phyloP scores from a whole-genome alignment of 2,113 vertebrate species.

The Pitta sordida region DNA sequence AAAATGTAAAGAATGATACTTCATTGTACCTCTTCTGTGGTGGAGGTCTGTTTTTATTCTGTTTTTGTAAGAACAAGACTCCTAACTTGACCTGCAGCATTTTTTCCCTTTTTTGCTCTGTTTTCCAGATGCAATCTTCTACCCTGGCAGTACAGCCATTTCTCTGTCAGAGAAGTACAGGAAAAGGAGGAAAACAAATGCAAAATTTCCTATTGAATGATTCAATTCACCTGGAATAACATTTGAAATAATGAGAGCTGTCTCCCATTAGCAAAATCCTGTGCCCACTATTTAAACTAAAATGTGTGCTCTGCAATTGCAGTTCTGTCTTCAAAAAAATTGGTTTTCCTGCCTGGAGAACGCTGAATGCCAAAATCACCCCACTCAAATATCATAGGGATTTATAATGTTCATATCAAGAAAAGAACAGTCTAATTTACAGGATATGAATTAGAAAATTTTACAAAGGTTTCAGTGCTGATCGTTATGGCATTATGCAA shows the following conservation, averaged over 20 bases:
- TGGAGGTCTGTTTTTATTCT: background rate
- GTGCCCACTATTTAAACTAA: background rate
- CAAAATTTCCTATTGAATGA: background rate
- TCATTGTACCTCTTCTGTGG: background rate
- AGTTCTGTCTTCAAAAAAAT: background rate
- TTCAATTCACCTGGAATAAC: conserved; percentile 14
- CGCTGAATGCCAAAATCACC: background rate
- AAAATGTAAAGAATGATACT: background rate
- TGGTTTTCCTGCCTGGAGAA: background rate
- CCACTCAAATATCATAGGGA: background rate
- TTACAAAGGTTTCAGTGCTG: background rate
- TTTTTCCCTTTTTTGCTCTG: background rate
- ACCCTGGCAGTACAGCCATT: background rate
- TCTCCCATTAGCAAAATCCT: background rate
- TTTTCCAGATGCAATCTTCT: background rate
- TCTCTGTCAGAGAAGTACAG: background rate
- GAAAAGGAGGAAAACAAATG: background rate
- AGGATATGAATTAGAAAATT: background rate
- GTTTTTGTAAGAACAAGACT: background rate
- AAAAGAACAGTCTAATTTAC: background rate
- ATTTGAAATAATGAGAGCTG: background rate
- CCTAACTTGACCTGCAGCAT: background rate
- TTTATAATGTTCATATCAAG: background rate
- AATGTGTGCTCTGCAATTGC: background rate
- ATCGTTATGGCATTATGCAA: background rate